Evolutionary conservation across 2,797 vertebrate genomes (phyloP).

Genomic region (Melanogrammus aeglefinus): DNA sequence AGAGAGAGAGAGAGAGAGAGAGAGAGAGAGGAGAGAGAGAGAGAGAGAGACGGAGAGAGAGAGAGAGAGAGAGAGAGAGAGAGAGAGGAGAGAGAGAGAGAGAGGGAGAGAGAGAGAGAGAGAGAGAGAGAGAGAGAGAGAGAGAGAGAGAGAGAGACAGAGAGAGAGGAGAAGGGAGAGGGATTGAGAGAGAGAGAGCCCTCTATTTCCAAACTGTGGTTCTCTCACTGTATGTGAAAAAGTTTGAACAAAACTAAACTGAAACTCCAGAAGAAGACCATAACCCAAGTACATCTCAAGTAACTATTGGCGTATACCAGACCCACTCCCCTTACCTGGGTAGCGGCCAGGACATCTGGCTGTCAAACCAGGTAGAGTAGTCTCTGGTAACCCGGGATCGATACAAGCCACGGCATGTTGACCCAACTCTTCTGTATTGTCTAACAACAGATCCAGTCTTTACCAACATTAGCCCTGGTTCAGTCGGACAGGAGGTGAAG

Average conservation of each 20-base stretch:
- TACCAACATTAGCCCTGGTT: background rate
- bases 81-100: background rate
- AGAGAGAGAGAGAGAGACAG: too few relatives aligned
- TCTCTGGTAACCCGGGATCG: background rate
- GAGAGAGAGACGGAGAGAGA: too few relatives aligned
- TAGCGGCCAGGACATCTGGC: background rate
- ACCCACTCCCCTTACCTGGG: background rate
- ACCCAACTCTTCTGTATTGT: background rate
- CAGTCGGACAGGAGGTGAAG: background rate
- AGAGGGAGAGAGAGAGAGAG: too few relatives aligned
- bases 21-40: too few relatives aligned
- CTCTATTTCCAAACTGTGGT: background rate
- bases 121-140: too few relatives aligned
- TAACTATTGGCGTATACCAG: background rate
- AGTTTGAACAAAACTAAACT: too few relatives aligned
- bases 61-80: too few relatives aligned
- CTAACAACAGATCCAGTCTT: background rate
- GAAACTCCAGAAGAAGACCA: background rate
- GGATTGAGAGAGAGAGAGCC: too few relatives aligned
- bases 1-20: too few relatives aligned
- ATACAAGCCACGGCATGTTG: background rate
- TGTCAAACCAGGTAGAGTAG: background rate
- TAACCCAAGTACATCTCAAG: background rate
- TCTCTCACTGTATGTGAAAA: slow-evolving; percentile 2
- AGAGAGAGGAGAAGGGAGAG: too few relatives aligned